A percentile compares a stretch with the other conserved stretches of the same genome.
Evolutionary conservation across 2,113 vertebrate genomes (phyloP).

Genomic region (Carassius auratus): DNA sequence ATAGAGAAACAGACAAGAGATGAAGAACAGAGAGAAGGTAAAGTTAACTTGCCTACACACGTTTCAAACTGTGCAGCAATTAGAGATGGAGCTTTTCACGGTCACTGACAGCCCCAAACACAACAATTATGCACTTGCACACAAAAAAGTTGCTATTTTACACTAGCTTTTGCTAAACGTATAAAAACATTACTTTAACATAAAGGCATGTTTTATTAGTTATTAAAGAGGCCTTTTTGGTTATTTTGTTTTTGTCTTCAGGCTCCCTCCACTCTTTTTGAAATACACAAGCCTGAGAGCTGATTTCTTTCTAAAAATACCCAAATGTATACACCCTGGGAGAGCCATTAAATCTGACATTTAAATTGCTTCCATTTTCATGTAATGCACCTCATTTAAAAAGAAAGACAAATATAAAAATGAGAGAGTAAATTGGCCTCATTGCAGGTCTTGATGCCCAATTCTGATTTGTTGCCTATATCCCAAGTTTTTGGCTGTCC

Average conservation of each 20-base stretch:
- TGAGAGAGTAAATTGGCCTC: not conserved
- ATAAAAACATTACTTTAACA: conserved; percentile 6
- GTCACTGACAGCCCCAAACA: not conserved
- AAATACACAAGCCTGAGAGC: conserved; percentile 35
- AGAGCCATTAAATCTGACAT: conserved; percentile 54
- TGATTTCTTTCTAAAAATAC: conserved; percentile 41
- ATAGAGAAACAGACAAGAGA: not conserved
- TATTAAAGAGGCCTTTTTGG: conserved; percentile 31
- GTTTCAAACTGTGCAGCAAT: not conserved
- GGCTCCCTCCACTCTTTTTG: not conserved
- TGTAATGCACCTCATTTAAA: conserved; percentile 36
- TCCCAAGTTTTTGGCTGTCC: too few relatives aligned
- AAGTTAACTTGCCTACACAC: not conserved
- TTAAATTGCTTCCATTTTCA: conserved; percentile 55
- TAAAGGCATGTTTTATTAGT: conserved; percentile 34
- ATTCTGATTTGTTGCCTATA: too few relatives aligned
- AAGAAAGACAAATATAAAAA: conserved; percentile 8
- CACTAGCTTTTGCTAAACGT: conserved; percentile 12
- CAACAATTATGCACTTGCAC: not conserved
- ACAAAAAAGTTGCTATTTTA: not conserved
- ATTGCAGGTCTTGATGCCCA: too few relatives aligned
- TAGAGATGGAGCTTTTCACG: not conserved
- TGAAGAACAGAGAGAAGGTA: not conserved
- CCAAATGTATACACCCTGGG: conserved; percentile 35
- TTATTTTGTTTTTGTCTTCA: conserved; percentile 1